These are phyloP conservation scores for Watsonalla binaria DNA, from an alignment of 2,888 invertebrate genomes.

Conservation along the genomic window DNA sequence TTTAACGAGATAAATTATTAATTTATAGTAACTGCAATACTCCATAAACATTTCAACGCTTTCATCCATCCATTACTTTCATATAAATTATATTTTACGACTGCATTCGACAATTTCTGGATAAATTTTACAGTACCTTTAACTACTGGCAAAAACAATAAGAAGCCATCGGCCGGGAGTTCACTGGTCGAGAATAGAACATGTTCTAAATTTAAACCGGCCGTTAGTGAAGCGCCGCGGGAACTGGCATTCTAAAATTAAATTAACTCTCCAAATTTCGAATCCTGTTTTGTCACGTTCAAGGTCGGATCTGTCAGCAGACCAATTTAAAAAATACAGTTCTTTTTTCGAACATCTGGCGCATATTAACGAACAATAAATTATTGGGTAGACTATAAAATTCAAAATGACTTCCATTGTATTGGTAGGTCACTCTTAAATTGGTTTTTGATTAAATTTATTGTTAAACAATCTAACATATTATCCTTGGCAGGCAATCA, in stretches of 20 bases:
- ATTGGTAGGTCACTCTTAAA: conserved; percentile 31
- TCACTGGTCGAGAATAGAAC: conserved; percentile 73
- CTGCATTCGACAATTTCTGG: conserved; percentile 1
- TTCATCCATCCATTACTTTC: background rate
- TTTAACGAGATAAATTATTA: too few species aligned
- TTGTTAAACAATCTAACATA: conserved; percentile 19
- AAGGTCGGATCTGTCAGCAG: conserved; percentile 58
- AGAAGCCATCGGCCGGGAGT: conserved; percentile 70
- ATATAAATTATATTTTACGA: background rate
- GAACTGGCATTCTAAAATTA: conserved; percentile 61
- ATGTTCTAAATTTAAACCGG: conserved; percentile 69
- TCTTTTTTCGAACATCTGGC: conserved; percentile 56
- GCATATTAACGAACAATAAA: conserved; percentile 25
- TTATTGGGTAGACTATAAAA: conserved; percentile 37
- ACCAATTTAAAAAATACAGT: conserved; percentile 27
- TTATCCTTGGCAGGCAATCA: conserved; percentile 35
- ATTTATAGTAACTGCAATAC: background rate
- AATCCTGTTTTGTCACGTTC: conserved; percentile 72
- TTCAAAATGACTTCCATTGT: conserved; percentile 31
- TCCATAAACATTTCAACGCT: background rate
- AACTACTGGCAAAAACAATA: conserved; percentile 62
- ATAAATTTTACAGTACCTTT: conserved; percentile 22
- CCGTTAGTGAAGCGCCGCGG: conserved; percentile 70
- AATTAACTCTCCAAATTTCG: conserved; percentile 61
- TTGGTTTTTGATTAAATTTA: conserved; percentile 36